Base-by-base conservation (phyloP, 2,797 vertebrate species). In the Halcyon smyrnensis region DNA sequence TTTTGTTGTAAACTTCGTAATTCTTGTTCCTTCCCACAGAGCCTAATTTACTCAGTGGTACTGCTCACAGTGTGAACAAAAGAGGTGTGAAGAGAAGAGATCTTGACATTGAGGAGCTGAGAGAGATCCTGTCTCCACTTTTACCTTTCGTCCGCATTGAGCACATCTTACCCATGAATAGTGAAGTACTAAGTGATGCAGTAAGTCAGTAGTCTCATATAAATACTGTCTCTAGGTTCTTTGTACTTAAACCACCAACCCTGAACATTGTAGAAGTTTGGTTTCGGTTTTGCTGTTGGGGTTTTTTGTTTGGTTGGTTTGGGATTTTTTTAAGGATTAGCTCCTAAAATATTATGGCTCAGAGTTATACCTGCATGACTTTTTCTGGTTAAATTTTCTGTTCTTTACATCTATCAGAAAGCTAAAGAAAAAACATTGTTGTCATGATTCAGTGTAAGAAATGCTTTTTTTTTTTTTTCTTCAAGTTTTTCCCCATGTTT, bases 51-150 rank as follows among this genome's bases (percentile, higher is more conserved):
- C 96, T 99, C 96, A 99, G 99, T 76, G 99, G 99, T 93, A 99
- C 99, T 63, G 99, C 99, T 87, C 99, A 99, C 97, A 99, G 99
- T 70, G 99, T 99, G 93, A 99, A 99, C 97, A 99, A 99, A 95
- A 98, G 99, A 89, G 99, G 99, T 30, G 99, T 99, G 69, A 99
- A 99, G 95, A 98, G 99, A 89, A 98, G 99, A 94, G 99, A 99
- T 98, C 98, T 99, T 98, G 99, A 99, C 87, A 97, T 99, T 21
- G 99, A 99, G 95, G 99, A 99, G 97, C 98, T 99, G 39, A 99
- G 99, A 96, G 99, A 99, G 96, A 99, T 99, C 92, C 98, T 99
- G 84, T 99, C 99, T 91, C 98, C 99, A 12, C 98, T 99, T 68
- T 75, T 99, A 92, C 99, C 99, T 75, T 99, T 99, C 89, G 98